A percentile compares a stretch with the other conserved stretches of the same genome.
Conservation (phyloP, 2,888 invertebrate genomes). For the Macropis europaea region DNA sequence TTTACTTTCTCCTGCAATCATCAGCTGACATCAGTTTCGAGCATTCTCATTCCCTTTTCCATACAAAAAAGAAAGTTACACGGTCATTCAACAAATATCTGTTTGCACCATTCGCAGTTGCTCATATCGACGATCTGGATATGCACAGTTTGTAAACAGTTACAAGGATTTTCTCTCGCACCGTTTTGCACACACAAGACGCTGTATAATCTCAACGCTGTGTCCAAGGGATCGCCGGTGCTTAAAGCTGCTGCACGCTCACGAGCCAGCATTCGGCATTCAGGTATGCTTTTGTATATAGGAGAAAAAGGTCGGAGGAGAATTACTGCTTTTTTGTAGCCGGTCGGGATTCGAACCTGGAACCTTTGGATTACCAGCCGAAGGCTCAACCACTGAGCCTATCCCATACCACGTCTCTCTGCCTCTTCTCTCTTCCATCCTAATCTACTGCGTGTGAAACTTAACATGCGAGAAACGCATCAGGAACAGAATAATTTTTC, state of each 20-base stretch:
- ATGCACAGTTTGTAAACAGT: neutral
- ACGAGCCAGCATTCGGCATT: too few species aligned
- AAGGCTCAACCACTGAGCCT: neutral
- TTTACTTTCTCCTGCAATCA: conserved; percentile 73
- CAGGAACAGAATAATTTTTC: too few species aligned
- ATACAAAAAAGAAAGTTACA: too few species aligned
- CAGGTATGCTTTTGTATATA: too few species aligned
- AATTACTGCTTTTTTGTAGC: too few species aligned
- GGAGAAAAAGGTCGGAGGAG: neutral
- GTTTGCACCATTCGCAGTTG: too few species aligned
- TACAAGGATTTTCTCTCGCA: conserved; percentile 49
- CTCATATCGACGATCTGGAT: conserved; percentile 38
- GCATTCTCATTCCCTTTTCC: too few species aligned
- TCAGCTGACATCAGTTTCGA: too few species aligned
- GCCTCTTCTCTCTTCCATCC: neutral
- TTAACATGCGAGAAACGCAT: too few species aligned
- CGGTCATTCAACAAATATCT: too few species aligned
- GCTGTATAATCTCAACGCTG: conserved; percentile 16
- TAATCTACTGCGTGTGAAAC: too few species aligned
- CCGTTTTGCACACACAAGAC: conserved; percentile 47
- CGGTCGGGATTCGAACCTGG: conserved; percentile 1
- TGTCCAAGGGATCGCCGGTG: conserved; percentile 29
- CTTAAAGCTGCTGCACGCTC: too few species aligned
- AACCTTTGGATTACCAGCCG: neutral
- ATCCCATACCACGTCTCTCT: neutral